Evolutionary conservation across 2,888 invertebrate species (phyloP).

Genomic region (Lypha dubia): DNA sequence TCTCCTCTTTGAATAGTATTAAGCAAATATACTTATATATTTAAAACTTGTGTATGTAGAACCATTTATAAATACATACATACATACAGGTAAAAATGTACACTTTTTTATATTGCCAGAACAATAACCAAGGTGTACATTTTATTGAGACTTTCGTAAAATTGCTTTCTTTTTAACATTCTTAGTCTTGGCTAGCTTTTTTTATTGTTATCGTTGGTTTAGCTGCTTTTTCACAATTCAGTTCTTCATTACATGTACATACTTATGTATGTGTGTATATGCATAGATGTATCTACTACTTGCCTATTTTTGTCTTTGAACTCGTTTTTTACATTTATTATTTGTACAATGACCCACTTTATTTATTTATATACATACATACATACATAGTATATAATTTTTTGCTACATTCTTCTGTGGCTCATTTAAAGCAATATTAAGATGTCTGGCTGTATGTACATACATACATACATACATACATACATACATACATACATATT

Average conservation of each 20-base stretch:
- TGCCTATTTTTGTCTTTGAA: slow-evolving; percentile 67
- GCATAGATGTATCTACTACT: not conserved
- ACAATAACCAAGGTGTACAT: slow-evolving; percentile 18
- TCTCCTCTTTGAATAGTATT: slow-evolving; percentile 24
- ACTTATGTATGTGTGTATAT: not conserved
- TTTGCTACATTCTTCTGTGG: slow-evolving; percentile 59
- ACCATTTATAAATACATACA: not conserved
- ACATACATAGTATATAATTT: not conserved
- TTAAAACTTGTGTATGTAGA: not conserved
- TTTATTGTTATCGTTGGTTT: slow-evolving; percentile 45
- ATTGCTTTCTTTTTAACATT: slow-evolving; percentile 57
- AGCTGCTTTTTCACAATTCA: slow-evolving; percentile 31
- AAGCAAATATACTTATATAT: slow-evolving; percentile 18
- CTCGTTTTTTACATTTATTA: slow-evolving; percentile 71
- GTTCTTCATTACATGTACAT: not conserved
- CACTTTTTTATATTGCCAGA: slow-evolving; percentile 19
- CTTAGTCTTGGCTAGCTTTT: slow-evolving; percentile 59
- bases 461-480: not conserved
- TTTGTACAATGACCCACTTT: slow-evolving; percentile 72
- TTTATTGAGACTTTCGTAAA: slow-evolving; percentile 51
- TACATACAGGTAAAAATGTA: not conserved
- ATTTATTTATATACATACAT: slow-evolving; percentile 26
- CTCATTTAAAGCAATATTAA: too few relatives aligned
- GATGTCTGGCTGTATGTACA: not conserved
- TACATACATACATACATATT: not conserved